These are phyloP conservation scores for Helostoma temminkii DNA, from an alignment of 2,797 vertebrate genomes.

Conservation along the genomic window DNA sequence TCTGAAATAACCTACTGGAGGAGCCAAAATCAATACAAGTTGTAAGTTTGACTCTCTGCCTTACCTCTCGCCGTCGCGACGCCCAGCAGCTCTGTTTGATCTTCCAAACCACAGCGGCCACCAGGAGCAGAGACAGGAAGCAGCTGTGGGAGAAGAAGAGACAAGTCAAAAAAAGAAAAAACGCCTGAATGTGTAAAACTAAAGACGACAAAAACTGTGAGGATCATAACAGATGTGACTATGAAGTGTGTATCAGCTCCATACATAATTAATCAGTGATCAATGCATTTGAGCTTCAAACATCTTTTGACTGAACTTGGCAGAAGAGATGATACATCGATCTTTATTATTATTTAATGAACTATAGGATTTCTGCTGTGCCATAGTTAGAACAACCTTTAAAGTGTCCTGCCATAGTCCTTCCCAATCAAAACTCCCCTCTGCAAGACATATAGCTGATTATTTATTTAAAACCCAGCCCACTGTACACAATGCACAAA, in stretches of 20 bases:
- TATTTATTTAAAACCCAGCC: not conserved
- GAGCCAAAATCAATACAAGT: not conserved
- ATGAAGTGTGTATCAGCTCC: not conserved
- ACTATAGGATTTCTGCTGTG: not conserved
- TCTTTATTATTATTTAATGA: conserved; percentile 23
- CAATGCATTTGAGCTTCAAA: not conserved
- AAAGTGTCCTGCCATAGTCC: not conserved
- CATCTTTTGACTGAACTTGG: conserved; percentile 4
- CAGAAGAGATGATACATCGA: conserved; percentile 10
- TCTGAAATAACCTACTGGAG: not conserved
- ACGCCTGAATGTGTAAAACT: not conserved
- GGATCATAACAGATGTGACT: not conserved
- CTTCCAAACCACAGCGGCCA: conserved; percentile 99
- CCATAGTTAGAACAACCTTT: not conserved
- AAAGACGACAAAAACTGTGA: not conserved
- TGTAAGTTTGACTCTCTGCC: conserved; percentile 15
- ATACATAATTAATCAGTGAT: not conserved
- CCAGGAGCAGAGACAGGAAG: conserved; percentile 97
- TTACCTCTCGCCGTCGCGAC: conserved; percentile 95
- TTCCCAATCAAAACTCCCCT: not conserved
- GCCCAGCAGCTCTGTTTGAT: conserved; percentile 99
- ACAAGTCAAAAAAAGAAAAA: not conserved
- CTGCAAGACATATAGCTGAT: not conserved
- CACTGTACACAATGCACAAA: not conserved
- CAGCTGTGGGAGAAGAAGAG: conserved; percentile 84